A percentile compares a stretch with the other conserved stretches of the same genome.
Evolutionary conservation across 2,113 vertebrate genomes (phyloP).

Genomic region (Vidua chalybeata): DNA sequence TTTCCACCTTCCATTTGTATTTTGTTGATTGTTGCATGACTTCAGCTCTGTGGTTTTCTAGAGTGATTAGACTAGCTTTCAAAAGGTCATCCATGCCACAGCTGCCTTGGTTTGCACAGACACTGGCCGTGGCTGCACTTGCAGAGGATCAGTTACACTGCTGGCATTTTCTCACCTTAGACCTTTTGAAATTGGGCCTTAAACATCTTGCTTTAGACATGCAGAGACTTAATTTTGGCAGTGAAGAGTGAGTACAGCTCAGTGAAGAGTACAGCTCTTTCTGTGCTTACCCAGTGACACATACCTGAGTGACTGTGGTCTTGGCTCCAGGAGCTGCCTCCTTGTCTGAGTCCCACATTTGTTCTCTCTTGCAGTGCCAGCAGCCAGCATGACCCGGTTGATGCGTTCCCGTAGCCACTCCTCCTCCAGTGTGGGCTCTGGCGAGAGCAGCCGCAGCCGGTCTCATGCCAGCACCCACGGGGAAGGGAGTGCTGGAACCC

Average conservation of each 20-base stretch:
- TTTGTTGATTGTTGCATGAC: slow-evolving; percentile 57
- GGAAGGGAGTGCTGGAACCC: slow-evolving; percentile 74
- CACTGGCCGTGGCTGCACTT: background rate
- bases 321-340: background rate
- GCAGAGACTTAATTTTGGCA: slow-evolving; percentile 1
- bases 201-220: slow-evolving; percentile 10
- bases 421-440: slow-evolving; percentile 87
- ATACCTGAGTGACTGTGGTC: background rate
- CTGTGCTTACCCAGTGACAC: background rate
- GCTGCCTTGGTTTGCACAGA: slow-evolving; percentile 4
- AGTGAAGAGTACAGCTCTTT: background rate
- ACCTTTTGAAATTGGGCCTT: slow-evolving; percentile 62
- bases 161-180: background rate
- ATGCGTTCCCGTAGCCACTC: slow-evolving; percentile 91
- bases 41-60: slow-evolving; percentile 13
- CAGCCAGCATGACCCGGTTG: slow-evolving; percentile 90
- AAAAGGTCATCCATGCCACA: slow-evolving; percentile 33
- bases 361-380: slow-evolving; percentile 84
- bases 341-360: background rate
- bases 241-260: background rate
- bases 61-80: slow-evolving; percentile 27
- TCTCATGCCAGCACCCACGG: slow-evolving; percentile 77
- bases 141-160: background rate
- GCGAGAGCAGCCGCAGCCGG: slow-evolving; percentile 81
- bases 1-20: slow-evolving; percentile 44